Base-by-base conservation (phyloP, 2,888 invertebrate genomes). In the Sicus ferrugineus region DNA sequence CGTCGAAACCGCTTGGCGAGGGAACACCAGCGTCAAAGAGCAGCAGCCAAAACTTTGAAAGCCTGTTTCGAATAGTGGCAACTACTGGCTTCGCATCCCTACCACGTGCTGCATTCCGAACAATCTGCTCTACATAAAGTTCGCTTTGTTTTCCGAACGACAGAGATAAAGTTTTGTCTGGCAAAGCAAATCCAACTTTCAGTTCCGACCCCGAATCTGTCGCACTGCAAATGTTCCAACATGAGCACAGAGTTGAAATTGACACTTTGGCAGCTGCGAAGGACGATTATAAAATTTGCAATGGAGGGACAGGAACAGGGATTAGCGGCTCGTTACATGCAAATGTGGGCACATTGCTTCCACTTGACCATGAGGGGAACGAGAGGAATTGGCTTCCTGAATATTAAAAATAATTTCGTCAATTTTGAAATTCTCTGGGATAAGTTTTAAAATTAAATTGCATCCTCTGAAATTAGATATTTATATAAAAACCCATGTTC, bases 141-240 rank as follows among this genome's bases (percentile, higher is more conserved):
- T 46, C n/a, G 58, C 19, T 58, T 58, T 46, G 67, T 48, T 56
- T 31, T 56, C 66, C n/a, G 65, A 26, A 28, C 56, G 54, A 54
- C 54, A 52, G 31, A 31, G 38, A 48, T 48, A 66, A 59, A 67
- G 31, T 58, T 67, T 67, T 67, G 67, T 23, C 48, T 67, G 23
- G 19, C 56, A 67, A 58, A 58, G 58, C 66, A 67, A 67, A 67
- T 48, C 59, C 48, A 48, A 66, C 56, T 66, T 66, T 66, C 46
- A 58, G 58, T 66, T 56, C 46, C 58, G 46, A 58, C 66, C 19
- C 56, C 26, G 66, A 42, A 16, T 28, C 23, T 23, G 63, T n/a
- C n/a, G n/a, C n/a, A 59, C 59, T 21, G 28, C 46, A 26, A n/a
- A 30, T 11, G 19, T 54, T 48, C 58, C 31, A 46, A 67, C 46